Evolutionary conservation across 1,140 invertebrate genomes (phyloP), one percentile per base, ranked within the genome.

Genomic region (Planococcus citri): DNA sequence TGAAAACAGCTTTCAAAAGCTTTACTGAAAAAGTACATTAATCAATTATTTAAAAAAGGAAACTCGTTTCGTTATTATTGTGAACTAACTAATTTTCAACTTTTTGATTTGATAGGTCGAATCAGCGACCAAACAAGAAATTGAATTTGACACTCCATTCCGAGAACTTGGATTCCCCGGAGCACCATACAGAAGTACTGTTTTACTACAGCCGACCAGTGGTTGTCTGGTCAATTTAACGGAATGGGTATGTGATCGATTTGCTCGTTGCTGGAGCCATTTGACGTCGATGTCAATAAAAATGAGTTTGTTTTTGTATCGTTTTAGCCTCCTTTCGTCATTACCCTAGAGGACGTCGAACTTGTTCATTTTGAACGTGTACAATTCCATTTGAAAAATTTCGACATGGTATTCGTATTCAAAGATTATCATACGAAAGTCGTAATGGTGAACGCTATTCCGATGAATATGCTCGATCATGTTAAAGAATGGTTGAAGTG

Each of bases 401-500:
- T 99, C 78, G 97, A 99, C 80, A 99, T 99, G 94, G 92, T 99
- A 25, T 99, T 99, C 78, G 91, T 99, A 33, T 99, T 98, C 76
- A 99, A 99, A 81, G 95, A 99, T 80, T 99, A 99, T 79, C 83
- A 86, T 61, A 87, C 88, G 75, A 98, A 97, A 81, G 88, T 92
- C 1, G 87, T 93, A 0, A 97, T 96, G 90, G 90, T 99, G 0
- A 97, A 96, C 79, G 93, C 96, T 12, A 94, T 99, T 76, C 96
- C 97, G 0, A 98, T 98, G 94, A 93, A 92, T 76, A 91, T 97
- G 87, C 81, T 99, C 74, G 97, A 99, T 82, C 94, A 97, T 81
- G 95, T 99, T 3, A 99, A 99, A 80, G 95, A 98, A 79, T 98
- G 96, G 96, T 81, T 99, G 0, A 98, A 98, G 92, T 95, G 79